These are phyloP conservation scores for Drosophila saltans DNA, from an alignment of 1,140 invertebrate genomes.

Conservation along the genomic window DNA sequence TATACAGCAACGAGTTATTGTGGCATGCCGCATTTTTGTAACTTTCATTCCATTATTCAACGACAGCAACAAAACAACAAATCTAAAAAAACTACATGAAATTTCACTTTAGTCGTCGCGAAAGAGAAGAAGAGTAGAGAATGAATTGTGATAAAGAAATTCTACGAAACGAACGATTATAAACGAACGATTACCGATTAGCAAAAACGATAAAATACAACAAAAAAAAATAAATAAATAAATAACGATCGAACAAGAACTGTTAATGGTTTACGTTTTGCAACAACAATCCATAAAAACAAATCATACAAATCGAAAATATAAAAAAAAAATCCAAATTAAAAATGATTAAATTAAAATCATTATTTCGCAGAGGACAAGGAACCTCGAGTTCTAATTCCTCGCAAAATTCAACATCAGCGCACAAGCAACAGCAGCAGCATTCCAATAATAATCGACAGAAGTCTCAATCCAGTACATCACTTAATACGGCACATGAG, in stretches of 20 bases:
- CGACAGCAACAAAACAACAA: conserved; percentile 25
- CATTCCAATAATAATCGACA: conserved; percentile 75
- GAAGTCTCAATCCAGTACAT: conserved; percentile 78
- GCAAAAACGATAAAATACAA: conserved; percentile 25
- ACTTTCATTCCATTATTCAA: conserved; percentile 19
- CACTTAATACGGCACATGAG: conserved; percentile 75
- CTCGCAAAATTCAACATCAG: conserved; percentile 67
- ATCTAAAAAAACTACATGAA: not conserved
- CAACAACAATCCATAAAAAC: conserved; percentile 6
- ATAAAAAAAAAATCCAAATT: conserved; percentile 23
- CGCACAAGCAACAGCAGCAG: conserved; percentile 59
- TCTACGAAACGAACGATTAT: conserved; percentile 21
- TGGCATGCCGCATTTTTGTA: conserved; percentile 40
- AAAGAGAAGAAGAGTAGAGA: conserved; percentile 42
- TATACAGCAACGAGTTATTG: conserved; percentile 28
- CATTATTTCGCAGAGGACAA: conserved; percentile 90
- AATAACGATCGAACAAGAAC: conserved; percentile 2
- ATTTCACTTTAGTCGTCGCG: conserved; percentile 44
- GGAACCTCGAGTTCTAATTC: conserved; percentile 82
- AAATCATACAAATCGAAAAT: conserved; percentile 9
- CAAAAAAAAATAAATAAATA: conserved; percentile 18
- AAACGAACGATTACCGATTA: conserved; percentile 13
- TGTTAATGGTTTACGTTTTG: conserved; percentile 69
- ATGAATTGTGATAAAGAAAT: conserved; percentile 51
- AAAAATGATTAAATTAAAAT: conserved; percentile 91